phyloP scores from a whole-genome alignment of 2,888 invertebrate genomes.

The Pherbina coryleti region DNA sequence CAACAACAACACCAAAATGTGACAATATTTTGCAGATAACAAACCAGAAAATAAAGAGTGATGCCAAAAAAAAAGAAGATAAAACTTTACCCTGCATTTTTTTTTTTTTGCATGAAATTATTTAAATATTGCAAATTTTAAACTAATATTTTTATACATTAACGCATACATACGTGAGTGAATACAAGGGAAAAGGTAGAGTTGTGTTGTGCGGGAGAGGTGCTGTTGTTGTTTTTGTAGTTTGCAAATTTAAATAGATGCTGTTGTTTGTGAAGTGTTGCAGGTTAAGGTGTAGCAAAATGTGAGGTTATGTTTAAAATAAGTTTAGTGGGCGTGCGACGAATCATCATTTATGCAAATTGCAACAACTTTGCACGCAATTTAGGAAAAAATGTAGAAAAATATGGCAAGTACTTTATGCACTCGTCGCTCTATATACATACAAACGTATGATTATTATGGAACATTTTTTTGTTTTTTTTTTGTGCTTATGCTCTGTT shows the following conservation, averaged over 20 bases:
- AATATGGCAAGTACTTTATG: no score
- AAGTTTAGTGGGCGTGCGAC: neutral
- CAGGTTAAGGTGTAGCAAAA: neutral
- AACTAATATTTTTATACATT: neutral
- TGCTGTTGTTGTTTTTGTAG: neutral
- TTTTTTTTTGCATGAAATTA: neutral
- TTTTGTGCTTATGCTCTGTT: no score
- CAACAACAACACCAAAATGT: no score
- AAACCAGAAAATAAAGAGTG: no score
- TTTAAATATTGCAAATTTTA: conserved; percentile 2
- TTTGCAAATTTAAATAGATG: no score
- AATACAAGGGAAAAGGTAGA: no score
- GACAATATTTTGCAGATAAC: no score
- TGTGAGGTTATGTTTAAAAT: neutral
- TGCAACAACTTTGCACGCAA: conserved; percentile 10
- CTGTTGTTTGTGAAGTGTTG: neutral
- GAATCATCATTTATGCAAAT: conserved; percentile 4
- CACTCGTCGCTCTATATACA: no score
- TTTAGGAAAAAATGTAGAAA: neutral
- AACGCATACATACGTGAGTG: conserved; percentile 4
- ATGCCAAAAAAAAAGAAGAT: no score
- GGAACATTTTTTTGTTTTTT: no score
- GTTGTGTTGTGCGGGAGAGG: no score
- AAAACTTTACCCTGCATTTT: neutral
- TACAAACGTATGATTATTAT: no score